These are phyloP conservation scores for Chionoecetes opilio DNA, from an alignment of 1,140 invertebrate genomes.

Conservation along the genomic window DNA sequence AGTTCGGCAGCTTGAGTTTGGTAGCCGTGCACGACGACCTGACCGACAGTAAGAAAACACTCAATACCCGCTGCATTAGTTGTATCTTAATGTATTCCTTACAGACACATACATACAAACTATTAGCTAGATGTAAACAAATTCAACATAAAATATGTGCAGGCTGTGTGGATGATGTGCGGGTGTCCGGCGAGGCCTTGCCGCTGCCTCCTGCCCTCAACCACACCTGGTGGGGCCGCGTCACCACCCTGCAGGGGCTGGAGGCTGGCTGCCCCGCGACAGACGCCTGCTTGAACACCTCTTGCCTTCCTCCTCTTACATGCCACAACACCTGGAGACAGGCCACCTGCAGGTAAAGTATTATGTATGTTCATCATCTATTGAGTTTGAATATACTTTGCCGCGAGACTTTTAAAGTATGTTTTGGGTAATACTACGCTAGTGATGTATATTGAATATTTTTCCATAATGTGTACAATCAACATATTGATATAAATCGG, in stretches of 20 bases:
- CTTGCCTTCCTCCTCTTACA: slow-evolving; percentile 32
- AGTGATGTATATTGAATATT: no score
- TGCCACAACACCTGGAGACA: slow-evolving; percentile 28
- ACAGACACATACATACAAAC: no score
- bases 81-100: no score
- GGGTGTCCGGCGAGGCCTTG: background rate
- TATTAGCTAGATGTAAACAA: no score
- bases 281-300: slow-evolving; percentile 20
- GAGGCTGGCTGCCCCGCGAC: slow-evolving; percentile 4
- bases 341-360: slow-evolving; percentile 14
- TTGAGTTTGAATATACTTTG: no score
- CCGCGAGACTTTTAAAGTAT: no score
- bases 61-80: background rate
- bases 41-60: slow-evolving; percentile 35
- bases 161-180: slow-evolving; percentile 19
- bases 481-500: no score
- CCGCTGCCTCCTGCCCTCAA: slow-evolving; percentile 34
- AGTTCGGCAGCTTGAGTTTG: slow-evolving; percentile 37
- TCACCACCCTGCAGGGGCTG: slow-evolving; percentile 29
- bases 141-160: background rate
- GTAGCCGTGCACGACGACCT: slow-evolving; percentile 64
- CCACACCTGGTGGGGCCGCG: slow-evolving; percentile 6
- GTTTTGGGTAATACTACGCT: no score
- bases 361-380: no score
- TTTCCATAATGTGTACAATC: no score